Conservation (phyloP, 2,113 vertebrate genomes). For the Hyaena hyaena region DNA sequence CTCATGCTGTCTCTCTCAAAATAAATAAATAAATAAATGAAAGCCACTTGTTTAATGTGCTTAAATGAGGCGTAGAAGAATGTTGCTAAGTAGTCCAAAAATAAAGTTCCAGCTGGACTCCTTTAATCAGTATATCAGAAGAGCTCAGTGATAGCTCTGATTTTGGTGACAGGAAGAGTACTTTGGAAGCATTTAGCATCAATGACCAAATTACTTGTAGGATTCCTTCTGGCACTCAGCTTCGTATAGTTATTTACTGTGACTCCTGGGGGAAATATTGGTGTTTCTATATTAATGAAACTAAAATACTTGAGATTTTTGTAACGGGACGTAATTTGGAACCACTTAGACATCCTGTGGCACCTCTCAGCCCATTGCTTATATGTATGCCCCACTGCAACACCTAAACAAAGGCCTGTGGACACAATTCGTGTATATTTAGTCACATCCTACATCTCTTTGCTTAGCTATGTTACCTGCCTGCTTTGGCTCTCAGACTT, state of each 20-base stretch:
- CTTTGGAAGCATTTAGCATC: not conserved
- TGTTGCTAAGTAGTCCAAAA: conserved; percentile 5
- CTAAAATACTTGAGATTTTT: not conserved
- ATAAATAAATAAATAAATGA: not conserved
- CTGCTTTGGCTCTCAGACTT: not conserved
- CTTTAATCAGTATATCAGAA: not conserved
- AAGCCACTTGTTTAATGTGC: not conserved
- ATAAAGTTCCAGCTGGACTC: not conserved
- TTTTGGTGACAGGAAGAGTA: not conserved
- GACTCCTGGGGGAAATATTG: not conserved
- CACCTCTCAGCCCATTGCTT: not conserved
- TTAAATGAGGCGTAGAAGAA: not conserved
- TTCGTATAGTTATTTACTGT: not conserved
- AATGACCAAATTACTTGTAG: not conserved
- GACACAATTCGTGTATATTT: not conserved
- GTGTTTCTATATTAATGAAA: not conserved
- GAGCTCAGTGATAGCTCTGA: not conserved
- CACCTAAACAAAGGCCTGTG: not conserved
- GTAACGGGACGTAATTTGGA: not conserved
- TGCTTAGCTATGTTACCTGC: not conserved
- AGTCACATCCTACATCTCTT: not conserved
- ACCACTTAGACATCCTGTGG: not conserved
- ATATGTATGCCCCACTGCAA: not conserved
- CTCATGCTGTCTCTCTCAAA: too few species aligned
- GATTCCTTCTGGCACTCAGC: not conserved